Evolutionary conservation across 2,888 invertebrate species (phyloP), one percentile per base, ranked within the genome.

Genomic region (Deilephila elpenor): DNA sequence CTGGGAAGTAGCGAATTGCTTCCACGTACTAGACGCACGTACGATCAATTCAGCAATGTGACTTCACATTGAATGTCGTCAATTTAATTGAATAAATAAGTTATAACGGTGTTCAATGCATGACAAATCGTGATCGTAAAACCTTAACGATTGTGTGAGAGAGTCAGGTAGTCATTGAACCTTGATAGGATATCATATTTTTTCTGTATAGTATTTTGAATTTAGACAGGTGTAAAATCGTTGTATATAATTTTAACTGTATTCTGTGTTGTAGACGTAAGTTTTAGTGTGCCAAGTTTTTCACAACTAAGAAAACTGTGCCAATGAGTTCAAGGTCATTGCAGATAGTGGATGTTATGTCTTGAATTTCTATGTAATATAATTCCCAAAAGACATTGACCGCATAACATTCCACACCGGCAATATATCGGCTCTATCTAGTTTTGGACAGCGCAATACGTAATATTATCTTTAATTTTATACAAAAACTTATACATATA

Each of bases 1-100:
- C 73, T 75, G 77, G 78, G 79, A 80, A 83, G 79, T 76, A 78
- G 71, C 53, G 72, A 81, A 76, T 79, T 78, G 81, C 81, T 82
- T 85, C 82, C 83, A 79, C 79, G 78, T 81, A 70, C 71, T 71
- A 53, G 25, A 67, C 20, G 37, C 51, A 44, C 44, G 72, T 37
- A 67, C 72, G 34, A 8, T 67, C 59, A 64, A 59, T 59, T 72
- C 53, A 64, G n/a, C 67, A 37, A 60, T 20, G 64, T 64, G 32
- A 64, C 64, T n/a, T 25, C 17, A 51, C 44, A 51, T 67, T 67
- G 67, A 67, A 44, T 44, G 67, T 25, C 44, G 67, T 67, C 17
- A 51, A 51, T 51, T 44, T 67, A 51, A 51, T 51, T 51, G 51
- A 20, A 67, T 67, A 67, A 67, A 67, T 51, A 67, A 67, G 51